A percentile compares a stretch with the other conserved stretches of the same genome.
Evolutionary conservation across 1,140 invertebrate genomes (phyloP).

Genomic region (Hermatobates lingyangjiaoensis): DNA sequence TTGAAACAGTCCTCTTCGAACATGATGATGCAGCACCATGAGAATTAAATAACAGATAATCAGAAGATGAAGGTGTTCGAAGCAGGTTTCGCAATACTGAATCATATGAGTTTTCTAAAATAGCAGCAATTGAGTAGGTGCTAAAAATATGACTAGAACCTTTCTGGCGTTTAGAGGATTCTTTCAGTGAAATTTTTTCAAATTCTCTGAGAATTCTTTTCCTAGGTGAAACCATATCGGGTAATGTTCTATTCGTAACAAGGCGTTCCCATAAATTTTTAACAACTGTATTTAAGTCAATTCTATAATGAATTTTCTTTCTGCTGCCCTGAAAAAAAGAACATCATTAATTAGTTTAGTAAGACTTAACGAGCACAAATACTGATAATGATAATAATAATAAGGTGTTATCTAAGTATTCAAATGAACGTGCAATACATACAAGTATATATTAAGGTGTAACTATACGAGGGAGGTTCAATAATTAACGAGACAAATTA

Average conservation of each 20-base stretch:
- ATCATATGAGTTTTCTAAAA: constrained; percentile 23
- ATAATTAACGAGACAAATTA: no score
- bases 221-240: constrained; percentile 42
- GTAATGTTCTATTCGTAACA: constrained; percentile 18
- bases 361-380: no score
- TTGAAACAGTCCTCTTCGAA: no score
- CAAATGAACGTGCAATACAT: no score
- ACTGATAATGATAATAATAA: no score
- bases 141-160: constrained; percentile 16
- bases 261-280: constrained; percentile 18
- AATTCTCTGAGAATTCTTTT: constrained; percentile 52
- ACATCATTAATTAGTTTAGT: no score
- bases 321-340: no score
- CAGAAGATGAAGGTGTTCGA: constrained; percentile 9
- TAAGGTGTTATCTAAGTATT: no score
- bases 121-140: constrained; percentile 21
- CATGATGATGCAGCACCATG: constrained; percentile 13
- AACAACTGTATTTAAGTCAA: constrained; percentile 12
- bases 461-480: no score
- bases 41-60: constrained; percentile 4
- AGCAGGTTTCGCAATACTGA: constrained; percentile 14
- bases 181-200: constrained; percentile 49
- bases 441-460: no score
- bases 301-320: no score
- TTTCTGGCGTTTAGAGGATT: constrained; percentile 22